Evolutionary conservation across 1,140 invertebrate species (phyloP), one percentile per base, ranked within the genome.

Genomic region (Ectropis grisescens): DNA sequence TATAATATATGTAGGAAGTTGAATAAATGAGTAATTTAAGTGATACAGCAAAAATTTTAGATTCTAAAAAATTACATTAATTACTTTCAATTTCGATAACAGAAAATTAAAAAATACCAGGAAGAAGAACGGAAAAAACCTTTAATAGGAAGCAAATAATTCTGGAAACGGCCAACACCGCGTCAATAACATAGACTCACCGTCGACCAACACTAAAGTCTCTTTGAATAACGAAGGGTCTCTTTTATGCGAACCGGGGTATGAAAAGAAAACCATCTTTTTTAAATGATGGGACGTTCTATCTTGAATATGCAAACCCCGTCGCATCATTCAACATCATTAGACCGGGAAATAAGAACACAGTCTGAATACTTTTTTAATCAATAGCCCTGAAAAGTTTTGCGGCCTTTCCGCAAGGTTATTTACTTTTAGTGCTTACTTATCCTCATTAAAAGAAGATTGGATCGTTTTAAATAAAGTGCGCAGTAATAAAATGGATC

Each of bases 241-340:
- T 58, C 58, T 60, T 79, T 79, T 74, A 79, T 70, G 53, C 45
- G 47, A 60, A 55, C 47, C 47, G 55, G 47, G 52, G 47, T 33
- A 40, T 79, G 65, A 79, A 76, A 70, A 59, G 47, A 64, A 58
- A 65, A 58, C 54, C 53, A 62, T 69, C n/a, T 79, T 79, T 67
- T 69, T 72, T 61, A 68, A 66, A 68, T 66, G 60, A 69, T 53
- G 51, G 49, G 37, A 37, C 45, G 44, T 56, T 47, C 49, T 61
- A 65, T 68, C 64, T 67, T 71, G 53, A 68, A 70, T 74, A 67
- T 75, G 58, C 60, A 65, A 48, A 56, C 53, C 33, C 54, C 47
- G 55, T 66, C 57, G 57, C 64, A 65, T 62, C 64, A 65, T 75
- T 72, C 69, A 68, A 69, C 70, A 61, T 76, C 65, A 75, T 75